Percentiles rank a stretch among this genome's conserved stretches.
Conservation (phyloP, 2,888 invertebrate species). For the Nomada fucata region DNA sequence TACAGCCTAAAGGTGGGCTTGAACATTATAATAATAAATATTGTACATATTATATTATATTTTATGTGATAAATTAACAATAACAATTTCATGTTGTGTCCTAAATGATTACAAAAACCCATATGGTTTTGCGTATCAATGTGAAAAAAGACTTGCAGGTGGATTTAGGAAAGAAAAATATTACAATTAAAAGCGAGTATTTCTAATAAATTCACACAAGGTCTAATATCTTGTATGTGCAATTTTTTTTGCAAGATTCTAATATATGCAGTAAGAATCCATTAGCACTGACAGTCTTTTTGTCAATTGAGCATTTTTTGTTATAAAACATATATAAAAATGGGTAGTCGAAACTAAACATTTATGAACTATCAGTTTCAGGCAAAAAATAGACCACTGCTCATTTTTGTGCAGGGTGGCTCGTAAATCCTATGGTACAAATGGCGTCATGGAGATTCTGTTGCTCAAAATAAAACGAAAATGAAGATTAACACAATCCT, state of each 20-base stretch:
- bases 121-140: background rate
- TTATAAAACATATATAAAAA: too few relatives aligned
- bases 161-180: background rate
- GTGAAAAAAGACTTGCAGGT: background rate
- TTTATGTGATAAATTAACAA: slow-evolving; percentile 65
- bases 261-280: too few relatives aligned
- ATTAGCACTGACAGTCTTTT: too few relatives aligned
- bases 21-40: slow-evolving; percentile 49
- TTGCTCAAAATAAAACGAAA: too few relatives aligned
- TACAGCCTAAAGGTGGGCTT: slow-evolving; percentile 41
- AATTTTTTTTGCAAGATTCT: background rate
- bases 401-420: too few relatives aligned
- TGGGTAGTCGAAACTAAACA: too few relatives aligned
- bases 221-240: background rate
- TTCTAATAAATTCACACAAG: slow-evolving; percentile 4
- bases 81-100: slow-evolving; percentile 73
- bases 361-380: too few relatives aligned
- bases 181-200: background rate
- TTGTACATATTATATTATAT: slow-evolving; percentile 67
- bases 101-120: slow-evolving; percentile 38
- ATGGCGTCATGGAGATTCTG: too few relatives aligned
- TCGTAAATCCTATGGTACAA: too few relatives aligned
- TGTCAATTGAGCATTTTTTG: too few relatives aligned
- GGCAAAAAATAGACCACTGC: too few relatives aligned
- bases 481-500: too few relatives aligned